These are phyloP conservation scores for Bothrops jararaca DNA, from an alignment of 2,113 vertebrate genomes.

Conservation along the genomic window DNA sequence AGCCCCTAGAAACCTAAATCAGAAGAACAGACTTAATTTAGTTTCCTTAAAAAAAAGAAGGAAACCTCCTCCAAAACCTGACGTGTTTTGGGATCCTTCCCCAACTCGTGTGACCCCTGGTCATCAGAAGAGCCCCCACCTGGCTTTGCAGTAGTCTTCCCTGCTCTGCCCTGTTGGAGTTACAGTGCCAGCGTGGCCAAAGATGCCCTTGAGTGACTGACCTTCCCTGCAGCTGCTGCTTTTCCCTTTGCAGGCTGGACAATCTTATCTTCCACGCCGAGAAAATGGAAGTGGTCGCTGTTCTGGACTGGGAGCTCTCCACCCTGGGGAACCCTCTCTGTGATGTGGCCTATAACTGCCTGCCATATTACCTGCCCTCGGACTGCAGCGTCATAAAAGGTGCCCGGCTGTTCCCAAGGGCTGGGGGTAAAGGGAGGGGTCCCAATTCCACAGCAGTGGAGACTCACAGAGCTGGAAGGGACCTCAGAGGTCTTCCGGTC, in stretches of 20 bases:
- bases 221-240: conserved; percentile 23
- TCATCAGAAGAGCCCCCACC: neutral
- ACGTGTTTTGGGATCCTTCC: neutral
- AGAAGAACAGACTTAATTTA: neutral
- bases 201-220: neutral
- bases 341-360: conserved; percentile 76
- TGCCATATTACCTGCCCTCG: conserved; percentile 71
- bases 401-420: conserved; percentile 44
- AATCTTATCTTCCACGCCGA: conserved; percentile 81
- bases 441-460: neutral
- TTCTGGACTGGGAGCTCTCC: conserved; percentile 81
- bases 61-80: neutral
- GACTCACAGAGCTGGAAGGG: neutral
- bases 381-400: conserved; percentile 68
- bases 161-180: neutral
- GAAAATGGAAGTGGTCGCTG: conserved; percentile 72
- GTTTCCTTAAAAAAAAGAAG: neutral
- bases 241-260: conserved; percentile 71
- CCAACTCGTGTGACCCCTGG: neutral
- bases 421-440: neutral
- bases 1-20: neutral
- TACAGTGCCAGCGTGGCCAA: neutral
- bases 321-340: conserved; percentile 78
- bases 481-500: neutral
- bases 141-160: neutral